Evolutionary conservation across 35 echinoderm and acorn worm species (phyloP), one percentile per base, ranked within the genome.

Genomic region (Strongylocentrotus purpuratus): DNA sequence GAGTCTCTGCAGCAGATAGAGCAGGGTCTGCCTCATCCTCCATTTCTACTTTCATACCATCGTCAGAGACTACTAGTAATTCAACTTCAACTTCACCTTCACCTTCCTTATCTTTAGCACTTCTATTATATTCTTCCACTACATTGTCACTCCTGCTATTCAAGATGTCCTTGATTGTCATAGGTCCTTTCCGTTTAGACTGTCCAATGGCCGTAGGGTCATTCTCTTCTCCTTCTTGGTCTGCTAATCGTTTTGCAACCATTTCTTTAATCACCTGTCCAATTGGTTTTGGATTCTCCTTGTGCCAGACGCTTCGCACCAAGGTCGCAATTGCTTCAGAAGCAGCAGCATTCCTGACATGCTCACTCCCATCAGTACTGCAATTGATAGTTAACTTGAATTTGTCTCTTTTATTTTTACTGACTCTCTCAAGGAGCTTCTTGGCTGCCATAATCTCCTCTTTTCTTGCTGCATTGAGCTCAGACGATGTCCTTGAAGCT

Each of bases 81-180:
- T 89, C 87, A 4, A 33, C 87, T 13, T 41, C 70, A 85, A 20
- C 70, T 31, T 85, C 70, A 31, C 31, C n/a, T n/a, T n/a, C 87
- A 88, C 33, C 45, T 33, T 33, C 32, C 3, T 15, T 5, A 46
- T 17, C 7, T 18, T 89, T 89, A 45, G 87, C 45, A 46, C 87
- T 89, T 46, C 87, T 93, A 33, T 58, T 33, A 93, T 28, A 93
- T 46, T 93, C 91, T 31, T 47, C 45, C 17, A 93, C 91, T 32
- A 93, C 91, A 93, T 93, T 58, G n/a, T 58, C 91, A 31, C 91
- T 93, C 91, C 91, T 93, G 31, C 91, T 93, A 93, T 46, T 93
- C 48, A 93, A 46, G 45, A 93, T 93, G n/a, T 93, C 91, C 48
- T 93, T 93, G 91, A 93, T 93, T 31, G 91, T 93, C 91, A 93